Percentiles rank a stretch among this genome's conserved stretches.
Evolutionary conservation across 2,113 vertebrate species (phyloP).

Genomic region (Callaeas wilsoni): DNA sequence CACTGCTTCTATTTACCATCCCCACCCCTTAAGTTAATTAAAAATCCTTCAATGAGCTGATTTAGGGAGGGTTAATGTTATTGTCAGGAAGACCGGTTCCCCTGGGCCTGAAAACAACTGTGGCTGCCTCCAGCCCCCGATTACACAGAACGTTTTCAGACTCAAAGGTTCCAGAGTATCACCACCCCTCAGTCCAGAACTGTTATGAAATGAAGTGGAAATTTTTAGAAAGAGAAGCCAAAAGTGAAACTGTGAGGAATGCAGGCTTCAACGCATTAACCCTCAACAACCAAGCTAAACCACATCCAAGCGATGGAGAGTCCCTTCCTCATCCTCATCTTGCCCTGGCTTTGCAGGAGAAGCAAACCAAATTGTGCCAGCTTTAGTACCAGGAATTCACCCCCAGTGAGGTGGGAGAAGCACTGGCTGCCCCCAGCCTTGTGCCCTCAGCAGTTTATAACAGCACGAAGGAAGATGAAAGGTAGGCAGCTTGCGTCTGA

Average conservation of each 20-base stretch:
- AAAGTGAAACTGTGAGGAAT: neutral
- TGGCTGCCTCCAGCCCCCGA: neutral
- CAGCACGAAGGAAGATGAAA: neutral
- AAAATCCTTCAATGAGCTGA: neutral
- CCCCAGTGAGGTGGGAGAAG: neutral
- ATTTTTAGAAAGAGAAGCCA: conserved; percentile 37
- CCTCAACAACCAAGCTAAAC: neutral
- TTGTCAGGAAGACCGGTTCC: neutral
- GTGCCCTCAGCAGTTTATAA: neutral
- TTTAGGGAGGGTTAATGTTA: neutral
- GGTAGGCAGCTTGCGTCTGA: neutral
- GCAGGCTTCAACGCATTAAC: neutral
- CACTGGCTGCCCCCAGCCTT: neutral
- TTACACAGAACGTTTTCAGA: neutral
- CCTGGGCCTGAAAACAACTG: neutral
- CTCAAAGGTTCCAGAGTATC: neutral
- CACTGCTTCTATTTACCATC: neutral
- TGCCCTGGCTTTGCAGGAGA: neutral
- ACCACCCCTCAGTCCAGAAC: conserved; percentile 10
- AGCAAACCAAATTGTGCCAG: neutral
- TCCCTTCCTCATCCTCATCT: neutral
- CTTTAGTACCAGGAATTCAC: accelerated
- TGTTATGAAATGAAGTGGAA: conserved; percentile 46
- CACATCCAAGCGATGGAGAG: neutral
- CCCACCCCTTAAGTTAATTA: neutral